phyloP scores from a whole-genome alignment of 1,140 invertebrate genomes.

The Drosophila mojavensis region DNA sequence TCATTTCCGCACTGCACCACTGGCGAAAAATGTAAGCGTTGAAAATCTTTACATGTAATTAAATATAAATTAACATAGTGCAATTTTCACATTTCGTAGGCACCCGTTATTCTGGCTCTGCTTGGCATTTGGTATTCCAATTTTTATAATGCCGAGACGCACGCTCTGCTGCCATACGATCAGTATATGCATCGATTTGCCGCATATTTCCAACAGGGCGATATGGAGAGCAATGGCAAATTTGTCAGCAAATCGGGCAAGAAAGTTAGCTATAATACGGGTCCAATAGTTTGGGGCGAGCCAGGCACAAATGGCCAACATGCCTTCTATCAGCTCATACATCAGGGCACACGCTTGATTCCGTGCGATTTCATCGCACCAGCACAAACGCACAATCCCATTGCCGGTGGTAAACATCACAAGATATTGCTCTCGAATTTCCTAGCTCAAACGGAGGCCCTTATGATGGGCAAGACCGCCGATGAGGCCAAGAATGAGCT shows the following conservation, averaged over 20 bases:
- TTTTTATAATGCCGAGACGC: slow-evolving; percentile 97
- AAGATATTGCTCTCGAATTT: slow-evolving; percentile 98
- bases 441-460: slow-evolving; percentile 98
- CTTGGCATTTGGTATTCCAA: slow-evolving; percentile 98
- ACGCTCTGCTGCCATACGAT: slow-evolving; percentile 98
- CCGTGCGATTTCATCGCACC: slow-evolving; percentile 99
- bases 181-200: slow-evolving; percentile 99
- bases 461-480: slow-evolving; percentile 95
- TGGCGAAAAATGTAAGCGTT: slow-evolving; percentile 95
- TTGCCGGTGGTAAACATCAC: slow-evolving; percentile 90
- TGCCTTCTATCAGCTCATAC: slow-evolving; percentile 98
- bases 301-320: slow-evolving; percentile 99
- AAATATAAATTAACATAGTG: neutral
- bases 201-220: slow-evolving; percentile 99
- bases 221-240: slow-evolving; percentile 99
- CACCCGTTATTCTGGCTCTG: slow-evolving; percentile 96
- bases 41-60: too few relatives aligned
- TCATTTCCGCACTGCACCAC: slow-evolving; percentile 94
- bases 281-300: slow-evolving; percentile 98
- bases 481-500: slow-evolving; percentile 91
- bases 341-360: slow-evolving; percentile 91
- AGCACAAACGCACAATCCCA: slow-evolving; percentile 96
- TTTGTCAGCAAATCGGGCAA: slow-evolving; percentile 90
- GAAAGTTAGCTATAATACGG: slow-evolving; percentile 92
- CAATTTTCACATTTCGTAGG: slow-evolving; percentile 86